Base-by-base conservation (phyloP, 30 jellyfish, hydroid and myxozoan species). In the Chrysaora quinquecirrha region DNA sequence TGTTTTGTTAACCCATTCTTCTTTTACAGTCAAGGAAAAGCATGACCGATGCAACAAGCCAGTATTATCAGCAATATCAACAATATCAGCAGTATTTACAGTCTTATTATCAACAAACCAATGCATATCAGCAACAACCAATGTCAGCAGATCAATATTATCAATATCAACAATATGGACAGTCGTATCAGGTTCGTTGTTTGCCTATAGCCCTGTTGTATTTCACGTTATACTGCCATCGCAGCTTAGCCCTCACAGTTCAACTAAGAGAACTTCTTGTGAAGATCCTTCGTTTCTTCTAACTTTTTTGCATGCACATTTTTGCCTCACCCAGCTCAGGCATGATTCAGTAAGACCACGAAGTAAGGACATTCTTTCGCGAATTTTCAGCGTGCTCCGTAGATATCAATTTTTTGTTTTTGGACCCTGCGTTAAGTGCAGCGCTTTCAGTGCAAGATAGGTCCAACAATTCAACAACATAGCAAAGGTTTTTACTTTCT, bases 51-150 rank as follows among this genome's bases (percentile, higher is more conserved):
- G 64, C 75, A 22, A 35, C 83, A 29, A 83, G 47, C 60, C 93
- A 83, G 62, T 83, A 83, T 56, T 83, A 83, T 64, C 86, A 83
- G 75, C 93, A 83, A 19, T 83, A 71, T 29, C 86, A 83, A 1
- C 93, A 83, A 20, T 83, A 83, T 71, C 93, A 83, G 32, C 86
- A 83, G 47, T 83, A 83, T 27, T 12, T 83, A 48, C 63, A 56
- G 16, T 71, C 93, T 0, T 83, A 34, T 43, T 70, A 83, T 60
- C 93, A 83, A 38, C 86, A 70, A 70, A 43, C 80, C 0, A 75
- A 72, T 1, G 75, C 60, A 29, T 61, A 71, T 16, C 92, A 48
- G 58, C 84, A 68, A 2, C 82, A 61, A 22, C 83, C 90, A 11
- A 3, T 22, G 19, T 34, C 77, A 9, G 18, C 10, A 20, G 79